Percentiles rank a stretch among this genome's conserved stretches.
Evolutionary conservation across 30 jellyfish, hydroid and myxozoan species (phyloP).

Genomic region (Hydra vulgaris): DNA sequence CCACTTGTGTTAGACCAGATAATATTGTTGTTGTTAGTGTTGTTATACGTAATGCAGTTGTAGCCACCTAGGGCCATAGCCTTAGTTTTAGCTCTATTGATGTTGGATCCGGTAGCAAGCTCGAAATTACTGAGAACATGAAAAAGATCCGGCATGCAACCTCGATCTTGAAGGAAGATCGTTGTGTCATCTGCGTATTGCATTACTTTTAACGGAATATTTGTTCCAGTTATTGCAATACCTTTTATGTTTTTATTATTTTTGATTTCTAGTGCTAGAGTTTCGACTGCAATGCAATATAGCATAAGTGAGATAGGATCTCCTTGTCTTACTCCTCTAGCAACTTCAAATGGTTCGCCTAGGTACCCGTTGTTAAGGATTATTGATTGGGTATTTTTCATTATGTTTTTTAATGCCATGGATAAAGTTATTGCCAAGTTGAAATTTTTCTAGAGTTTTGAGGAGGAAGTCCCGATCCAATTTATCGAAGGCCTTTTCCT

Average conservation of each 20-base stretch:
- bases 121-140: not conserved
- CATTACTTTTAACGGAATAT: not conserved
- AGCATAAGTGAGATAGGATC: not conserved
- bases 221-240: not conserved
- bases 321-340: not conserved
- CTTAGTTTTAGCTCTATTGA: not conserved
- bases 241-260: not conserved
- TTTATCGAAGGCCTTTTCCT: constrained; percentile 42
- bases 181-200: not conserved
- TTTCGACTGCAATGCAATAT: not conserved
- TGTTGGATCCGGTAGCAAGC: not conserved
- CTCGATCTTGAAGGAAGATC: not conserved
- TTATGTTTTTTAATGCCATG: not conserved
- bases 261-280: not conserved
- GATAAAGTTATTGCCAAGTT: not conserved
- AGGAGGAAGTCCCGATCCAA: constrained; percentile 28
- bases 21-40: not conserved
- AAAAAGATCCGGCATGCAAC: not conserved
- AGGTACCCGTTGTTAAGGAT: not conserved
- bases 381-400: not conserved
- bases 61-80: not conserved
- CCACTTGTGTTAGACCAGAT: not conserved
- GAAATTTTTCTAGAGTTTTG: constrained; percentile 8
- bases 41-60: not conserved
- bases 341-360: not conserved